These are phyloP conservation scores for Shargacucullia verbasci DNA, from an alignment of 2,888 invertebrate genomes.

Conservation along the genomic window DNA sequence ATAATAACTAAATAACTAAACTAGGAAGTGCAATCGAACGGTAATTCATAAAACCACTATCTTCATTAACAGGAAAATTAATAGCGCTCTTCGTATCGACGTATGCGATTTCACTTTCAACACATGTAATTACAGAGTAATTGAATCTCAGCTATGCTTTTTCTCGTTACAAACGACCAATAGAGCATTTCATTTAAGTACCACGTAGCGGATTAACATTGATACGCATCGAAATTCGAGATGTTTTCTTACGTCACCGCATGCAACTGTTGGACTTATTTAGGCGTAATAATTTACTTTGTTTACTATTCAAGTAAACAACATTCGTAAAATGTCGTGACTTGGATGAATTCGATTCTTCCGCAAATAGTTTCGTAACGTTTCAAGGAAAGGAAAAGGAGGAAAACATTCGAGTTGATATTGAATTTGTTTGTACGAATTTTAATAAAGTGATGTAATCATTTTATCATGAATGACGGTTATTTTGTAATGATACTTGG, in stretches of 20 bases:
- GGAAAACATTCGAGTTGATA: constrained; percentile 32
- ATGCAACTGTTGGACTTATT: constrained; percentile 35
- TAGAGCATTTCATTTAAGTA: constrained; percentile 60
- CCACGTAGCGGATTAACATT: constrained; percentile 51
- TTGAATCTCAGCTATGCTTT: constrained; percentile 55
- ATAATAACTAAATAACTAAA: no score
- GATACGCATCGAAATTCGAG: constrained; percentile 58
- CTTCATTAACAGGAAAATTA: constrained; percentile 43
- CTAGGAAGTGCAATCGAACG: constrained; percentile 40
- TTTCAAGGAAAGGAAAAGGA: constrained; percentile 37
- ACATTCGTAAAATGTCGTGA: constrained; percentile 39
- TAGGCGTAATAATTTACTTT: constrained; percentile 29
- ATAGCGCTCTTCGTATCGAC: constrained; percentile 41
- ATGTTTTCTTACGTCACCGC: constrained; percentile 43
- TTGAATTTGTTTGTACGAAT: constrained; percentile 8
- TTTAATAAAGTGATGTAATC: constrained; percentile 25
- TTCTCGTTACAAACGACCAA: constrained; percentile 57
- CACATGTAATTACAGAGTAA: constrained; percentile 55
- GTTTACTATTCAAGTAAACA: constrained; percentile 24
- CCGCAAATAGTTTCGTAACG: constrained; percentile 38
- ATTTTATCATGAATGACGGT: constrained; percentile 31
- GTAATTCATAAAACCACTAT: constrained; percentile 29
- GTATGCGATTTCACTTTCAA: constrained; percentile 61
- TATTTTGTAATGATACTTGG: constrained; percentile 18
- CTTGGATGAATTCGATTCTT: constrained; percentile 35